phyloP scores from a whole-genome alignment of 1,140 invertebrate species.

The Belonocnema kinseyi region DNA sequence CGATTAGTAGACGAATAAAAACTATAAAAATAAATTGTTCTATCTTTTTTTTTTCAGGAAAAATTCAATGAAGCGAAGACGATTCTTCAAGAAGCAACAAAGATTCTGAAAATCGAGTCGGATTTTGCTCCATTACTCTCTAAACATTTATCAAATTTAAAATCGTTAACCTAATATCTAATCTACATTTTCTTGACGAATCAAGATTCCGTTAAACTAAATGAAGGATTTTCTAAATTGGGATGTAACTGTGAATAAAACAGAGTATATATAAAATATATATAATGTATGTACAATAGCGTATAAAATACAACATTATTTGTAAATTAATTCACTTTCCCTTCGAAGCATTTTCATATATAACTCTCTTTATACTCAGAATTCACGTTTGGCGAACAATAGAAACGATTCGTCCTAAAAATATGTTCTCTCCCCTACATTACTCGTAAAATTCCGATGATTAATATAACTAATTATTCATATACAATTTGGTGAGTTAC shows the following conservation, averaged over 20 bases:
- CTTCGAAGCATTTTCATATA: neutral
- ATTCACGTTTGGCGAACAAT: neutral
- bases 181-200: too few relatives aligned
- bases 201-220: neutral
- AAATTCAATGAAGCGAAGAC: neutral
- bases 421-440: neutral
- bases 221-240: neutral
- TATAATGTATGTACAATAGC: constrained; percentile 30
- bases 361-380: neutral
- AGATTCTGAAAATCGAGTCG: neutral
- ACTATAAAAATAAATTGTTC: too few relatives aligned
- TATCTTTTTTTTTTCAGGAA: neutral
- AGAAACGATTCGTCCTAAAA: neutral
- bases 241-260: neutral
- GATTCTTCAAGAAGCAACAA: neutral
- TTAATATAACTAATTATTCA: neutral
- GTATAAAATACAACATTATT: constrained; percentile 28
- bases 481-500: constrained; percentile 7
- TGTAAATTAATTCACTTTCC: constrained; percentile 11
- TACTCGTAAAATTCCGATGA: neutral
- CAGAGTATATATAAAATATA: constrained; percentile 21
- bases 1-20: too few relatives aligned
- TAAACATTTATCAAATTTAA: neutral
- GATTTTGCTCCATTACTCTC: neutral
- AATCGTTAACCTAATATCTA: too few relatives aligned